Percentiles rank a stretch among this genome's conserved stretches.
phyloP scores from a whole-genome alignment of 2,113 vertebrate genomes.

The Tricholaema leucomelas region DNA sequence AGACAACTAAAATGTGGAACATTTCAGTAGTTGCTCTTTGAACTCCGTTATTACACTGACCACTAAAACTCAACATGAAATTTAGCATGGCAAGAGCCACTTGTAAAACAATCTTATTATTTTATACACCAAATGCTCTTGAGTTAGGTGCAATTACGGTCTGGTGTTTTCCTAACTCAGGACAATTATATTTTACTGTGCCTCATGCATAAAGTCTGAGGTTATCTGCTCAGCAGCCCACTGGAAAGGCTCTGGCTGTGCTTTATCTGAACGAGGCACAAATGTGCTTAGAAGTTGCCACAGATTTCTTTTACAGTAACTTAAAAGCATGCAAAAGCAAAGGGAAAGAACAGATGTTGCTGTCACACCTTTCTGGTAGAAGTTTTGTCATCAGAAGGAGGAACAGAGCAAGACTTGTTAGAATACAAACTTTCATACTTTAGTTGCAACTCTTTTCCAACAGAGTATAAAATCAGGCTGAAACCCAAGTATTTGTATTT shows the following conservation, averaged over 20 bases:
- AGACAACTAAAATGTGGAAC: conserved; percentile 38
- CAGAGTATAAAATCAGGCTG: background rate
- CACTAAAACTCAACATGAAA: conserved; percentile 42
- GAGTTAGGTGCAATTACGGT: conserved; percentile 49
- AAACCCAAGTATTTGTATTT: background rate
- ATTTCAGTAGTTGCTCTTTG: conserved; percentile 4
- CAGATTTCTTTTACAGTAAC: background rate
- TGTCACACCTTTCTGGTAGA: background rate
- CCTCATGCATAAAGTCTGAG: conserved; percentile 44
- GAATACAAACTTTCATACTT: background rate
- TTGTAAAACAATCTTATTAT: conserved; percentile 36
- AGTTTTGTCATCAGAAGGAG: background rate
- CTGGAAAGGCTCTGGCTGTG: background rate
- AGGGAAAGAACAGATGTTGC: background rate
- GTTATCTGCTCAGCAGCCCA: conserved; percentile 45
- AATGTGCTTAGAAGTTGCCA: background rate
- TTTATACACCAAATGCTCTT: conserved; percentile 43
- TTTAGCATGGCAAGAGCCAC: conserved; percentile 58
- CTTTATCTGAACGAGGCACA: conserved; percentile 35
- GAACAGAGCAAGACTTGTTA: background rate
- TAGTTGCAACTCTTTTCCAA: background rate
- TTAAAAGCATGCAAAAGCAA: background rate
- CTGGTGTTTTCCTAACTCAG: conserved; percentile 42
- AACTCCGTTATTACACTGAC: conserved; percentile 11
- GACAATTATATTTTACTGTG: conserved; percentile 47